Conservation (phyloP, 2,888 invertebrate genomes). For the Drosophila mimica region DNA sequence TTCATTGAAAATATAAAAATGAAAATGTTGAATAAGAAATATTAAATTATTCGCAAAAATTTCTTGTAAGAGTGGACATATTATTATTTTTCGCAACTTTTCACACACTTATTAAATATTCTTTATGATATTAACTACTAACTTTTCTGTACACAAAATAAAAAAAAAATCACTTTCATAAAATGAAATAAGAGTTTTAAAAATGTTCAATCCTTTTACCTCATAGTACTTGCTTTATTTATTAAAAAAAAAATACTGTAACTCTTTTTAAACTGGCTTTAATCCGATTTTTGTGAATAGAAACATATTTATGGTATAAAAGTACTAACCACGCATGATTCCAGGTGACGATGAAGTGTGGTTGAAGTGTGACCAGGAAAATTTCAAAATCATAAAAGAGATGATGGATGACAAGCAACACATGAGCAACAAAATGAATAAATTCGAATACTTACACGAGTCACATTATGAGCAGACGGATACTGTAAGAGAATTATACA, state of each 20-base stretch:
- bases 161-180: neutral
- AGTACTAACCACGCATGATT: conserved; percentile 65
- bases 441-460: conserved; percentile 75
- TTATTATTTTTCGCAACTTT: neutral
- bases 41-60: neutral
- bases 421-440: conserved; percentile 9
- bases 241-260: neutral
- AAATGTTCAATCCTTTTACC: too few relatives aligned
- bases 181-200: neutral
- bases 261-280: neutral
- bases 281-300: neutral
- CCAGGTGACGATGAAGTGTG: conserved; percentile 64
- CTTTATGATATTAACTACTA: neutral
- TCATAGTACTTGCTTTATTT: neutral
- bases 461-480: conserved; percentile 71
- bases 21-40: too few relatives aligned
- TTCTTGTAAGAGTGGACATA: neutral
- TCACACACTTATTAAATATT: neutral
- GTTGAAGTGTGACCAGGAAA: conserved; percentile 55
- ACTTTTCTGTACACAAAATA: neutral
- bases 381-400: conserved; percentile 46
- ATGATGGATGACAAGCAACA: conserved; percentile 53
- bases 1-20: too few relatives aligned
- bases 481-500: conserved; percentile 74
- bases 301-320: conserved; percentile 15